A percentile compares a stretch with the other conserved stretches of the same genome.
Conservation (phyloP, 2,113 vertebrate genomes). For the Callaeas wilsoni region DNA sequence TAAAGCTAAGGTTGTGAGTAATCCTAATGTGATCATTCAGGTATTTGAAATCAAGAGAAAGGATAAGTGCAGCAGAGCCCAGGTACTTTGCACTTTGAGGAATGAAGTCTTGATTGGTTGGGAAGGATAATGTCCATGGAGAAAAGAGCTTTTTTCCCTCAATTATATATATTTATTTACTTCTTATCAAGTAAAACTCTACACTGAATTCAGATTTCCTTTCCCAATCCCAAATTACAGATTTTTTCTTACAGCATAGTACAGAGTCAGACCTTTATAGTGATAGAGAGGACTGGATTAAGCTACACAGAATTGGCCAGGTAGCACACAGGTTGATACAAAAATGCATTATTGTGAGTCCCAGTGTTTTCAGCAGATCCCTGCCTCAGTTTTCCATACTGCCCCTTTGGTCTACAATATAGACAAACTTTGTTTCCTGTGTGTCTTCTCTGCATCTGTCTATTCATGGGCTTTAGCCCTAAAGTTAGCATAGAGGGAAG, state of each 20-base stretch:
- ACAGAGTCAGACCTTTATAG: not conserved
- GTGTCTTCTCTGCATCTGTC: not conserved
- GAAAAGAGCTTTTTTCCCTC: not conserved
- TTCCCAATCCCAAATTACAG: not conserved
- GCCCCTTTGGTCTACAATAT: not conserved
- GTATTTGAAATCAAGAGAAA: not conserved
- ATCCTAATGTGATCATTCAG: not conserved
- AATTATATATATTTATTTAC: not conserved
- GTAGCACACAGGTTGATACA: not conserved
- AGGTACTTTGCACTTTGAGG: not conserved
- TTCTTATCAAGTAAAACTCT: not conserved
- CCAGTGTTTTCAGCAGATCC: not conserved
- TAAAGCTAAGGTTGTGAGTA: not conserved
- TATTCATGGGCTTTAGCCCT: not conserved
- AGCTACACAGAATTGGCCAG: not conserved
- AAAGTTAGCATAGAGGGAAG: not conserved
- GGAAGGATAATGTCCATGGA: not conserved
- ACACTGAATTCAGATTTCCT: not conserved
- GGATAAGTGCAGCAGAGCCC: not conserved
- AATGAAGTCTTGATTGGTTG: not conserved
- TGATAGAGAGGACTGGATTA: not conserved
- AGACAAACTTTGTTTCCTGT: not conserved
- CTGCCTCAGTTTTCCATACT: not conserved
- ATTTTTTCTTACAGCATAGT: not conserved
- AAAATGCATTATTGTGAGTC: not conserved